A percentile compares a stretch with the other conserved stretches of the same genome.
These are phyloP conservation scores for Listrodromus nycthemerus DNA, from an alignment of 2,888 invertebrate species.

Conservation along the genomic window DNA sequence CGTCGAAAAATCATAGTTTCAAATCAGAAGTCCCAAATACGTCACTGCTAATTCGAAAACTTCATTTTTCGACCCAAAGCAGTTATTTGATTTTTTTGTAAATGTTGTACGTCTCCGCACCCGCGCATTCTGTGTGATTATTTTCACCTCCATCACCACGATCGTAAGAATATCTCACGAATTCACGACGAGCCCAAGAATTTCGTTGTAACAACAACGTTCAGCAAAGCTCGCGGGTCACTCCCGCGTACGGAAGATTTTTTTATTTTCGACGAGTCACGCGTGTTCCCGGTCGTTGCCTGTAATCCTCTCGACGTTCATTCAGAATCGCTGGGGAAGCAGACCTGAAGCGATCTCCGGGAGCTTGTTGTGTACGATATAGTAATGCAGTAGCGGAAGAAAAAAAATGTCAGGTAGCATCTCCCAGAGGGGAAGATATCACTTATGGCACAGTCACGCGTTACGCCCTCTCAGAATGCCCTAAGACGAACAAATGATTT, in stretches of 20 bases:
- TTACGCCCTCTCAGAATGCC: conserved; percentile 43
- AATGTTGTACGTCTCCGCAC: not conserved
- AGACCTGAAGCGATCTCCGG: conserved; percentile 32
- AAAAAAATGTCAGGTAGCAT: conserved; percentile 50
- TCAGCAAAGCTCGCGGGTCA: not conserved
- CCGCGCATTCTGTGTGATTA: not conserved
- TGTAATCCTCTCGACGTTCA: conserved; percentile 63
- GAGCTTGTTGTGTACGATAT: conserved; percentile 21
- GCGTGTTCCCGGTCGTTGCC: conserved; percentile 41
- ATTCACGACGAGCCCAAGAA: not conserved
- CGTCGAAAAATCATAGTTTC: too few species aligned
- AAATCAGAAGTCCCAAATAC: too few species aligned
- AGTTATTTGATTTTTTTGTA: too few species aligned
- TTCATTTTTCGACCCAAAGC: too few species aligned
- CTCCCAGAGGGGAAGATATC: conserved; percentile 60
- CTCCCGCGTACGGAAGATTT: conserved; percentile 1
- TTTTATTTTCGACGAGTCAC: conserved; percentile 61
- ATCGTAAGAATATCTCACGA: not conserved
- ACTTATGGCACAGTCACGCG: conserved; percentile 70
- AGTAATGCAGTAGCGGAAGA: conserved; percentile 24
- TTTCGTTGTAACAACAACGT: conserved; percentile 34
- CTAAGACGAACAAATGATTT: conserved; percentile 69
- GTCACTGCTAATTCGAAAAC: too few species aligned
- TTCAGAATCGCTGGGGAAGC: conserved; percentile 50
- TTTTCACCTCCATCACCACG: not conserved